phyloP scores from a whole-genome alignment of 2,888 invertebrate genomes.

The Omphaloscelis lunosa region DNA sequence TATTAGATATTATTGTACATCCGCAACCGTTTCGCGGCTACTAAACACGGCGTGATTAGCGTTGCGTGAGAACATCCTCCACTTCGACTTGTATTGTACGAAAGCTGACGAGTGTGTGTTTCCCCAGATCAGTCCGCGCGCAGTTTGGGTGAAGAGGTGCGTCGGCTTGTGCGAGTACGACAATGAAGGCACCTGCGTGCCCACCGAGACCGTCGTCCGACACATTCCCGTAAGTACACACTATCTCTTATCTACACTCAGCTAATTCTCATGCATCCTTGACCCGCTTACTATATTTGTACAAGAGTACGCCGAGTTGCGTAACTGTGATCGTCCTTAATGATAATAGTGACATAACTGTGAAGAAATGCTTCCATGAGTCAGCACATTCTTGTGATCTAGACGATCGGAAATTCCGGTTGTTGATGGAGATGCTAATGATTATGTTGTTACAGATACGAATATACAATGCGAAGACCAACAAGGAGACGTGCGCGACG shows the following conservation, averaged over 20 bases:
- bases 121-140: slow-evolving; percentile 86
- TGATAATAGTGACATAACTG: slow-evolving; percentile 80
- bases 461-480: slow-evolving; percentile 83
- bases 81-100: slow-evolving; percentile 64
- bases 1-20: slow-evolving; percentile 66
- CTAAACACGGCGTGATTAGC: slow-evolving; percentile 58
- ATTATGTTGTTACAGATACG: slow-evolving; percentile 77
- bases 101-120: slow-evolving; percentile 72
- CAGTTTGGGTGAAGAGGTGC: slow-evolving; percentile 87
- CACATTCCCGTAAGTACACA: slow-evolving; percentile 83
- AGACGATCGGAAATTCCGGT: slow-evolving; percentile 4
- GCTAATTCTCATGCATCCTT: slow-evolving; percentile 79
- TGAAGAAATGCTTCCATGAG: slow-evolving; percentile 52
- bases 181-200: slow-evolving; percentile 79
- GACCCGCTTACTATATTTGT: slow-evolving; percentile 79
- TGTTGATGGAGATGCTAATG: slow-evolving; percentile 31
- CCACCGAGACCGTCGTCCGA: slow-evolving; percentile 75
- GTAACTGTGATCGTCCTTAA: slow-evolving; percentile 71
- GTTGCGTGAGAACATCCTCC: slow-evolving; percentile 83
- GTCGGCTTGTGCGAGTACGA: slow-evolving; percentile 85
- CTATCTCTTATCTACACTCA: slow-evolving; percentile 77
- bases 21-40: slow-evolving; percentile 64
- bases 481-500: slow-evolving; percentile 83
- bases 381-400: slow-evolving; percentile 34
- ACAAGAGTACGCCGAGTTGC: slow-evolving; percentile 71